phyloP scores from a whole-genome alignment of 2,797 vertebrate genomes.

The Thripadectes ignobilis region DNA sequence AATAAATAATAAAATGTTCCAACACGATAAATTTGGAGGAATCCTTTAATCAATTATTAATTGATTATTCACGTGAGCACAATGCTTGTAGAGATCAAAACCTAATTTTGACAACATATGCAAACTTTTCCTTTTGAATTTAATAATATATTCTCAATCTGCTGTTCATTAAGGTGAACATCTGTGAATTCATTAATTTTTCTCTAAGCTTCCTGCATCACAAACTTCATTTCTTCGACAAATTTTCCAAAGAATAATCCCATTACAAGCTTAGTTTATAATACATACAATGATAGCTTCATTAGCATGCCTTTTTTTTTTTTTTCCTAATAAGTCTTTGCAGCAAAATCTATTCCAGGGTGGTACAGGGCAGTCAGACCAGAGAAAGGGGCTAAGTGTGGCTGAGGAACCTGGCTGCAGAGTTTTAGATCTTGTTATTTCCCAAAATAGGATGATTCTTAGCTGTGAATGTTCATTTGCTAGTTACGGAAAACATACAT shows the following conservation, averaged over 20 bases:
- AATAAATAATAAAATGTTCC: slow-evolving; percentile 18
- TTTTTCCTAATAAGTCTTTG: not conserved
- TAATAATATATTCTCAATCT: slow-evolving; percentile 68
- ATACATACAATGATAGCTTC: slow-evolving; percentile 3
- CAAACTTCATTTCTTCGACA: slow-evolving; percentile 55
- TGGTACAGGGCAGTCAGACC: not conserved
- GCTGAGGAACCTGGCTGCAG: not conserved
- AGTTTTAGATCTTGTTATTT: not conserved
- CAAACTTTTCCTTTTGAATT: slow-evolving; percentile 67
- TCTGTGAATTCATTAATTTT: slow-evolving; percentile 64
- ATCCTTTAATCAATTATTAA: slow-evolving; percentile 71
- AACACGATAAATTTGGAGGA: slow-evolving; percentile 24
- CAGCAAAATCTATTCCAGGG: not conserved
- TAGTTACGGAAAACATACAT: not conserved
- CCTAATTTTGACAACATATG: slow-evolving; percentile 68
- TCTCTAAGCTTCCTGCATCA: slow-evolving; percentile 21
- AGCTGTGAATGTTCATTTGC: not conserved
- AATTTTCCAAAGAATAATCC: slow-evolving; percentile 64
- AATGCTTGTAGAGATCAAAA: slow-evolving; percentile 69
- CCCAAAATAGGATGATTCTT: not conserved
- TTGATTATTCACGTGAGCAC: slow-evolving; percentile 59
- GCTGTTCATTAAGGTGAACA: slow-evolving; percentile 65
- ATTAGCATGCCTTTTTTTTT: not conserved
- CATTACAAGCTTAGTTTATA: slow-evolving; percentile 56
- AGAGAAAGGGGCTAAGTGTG: not conserved